phyloP scores from a whole-genome alignment of 2,797 vertebrate genomes.

The Kryptopterus vitreolus region DNA sequence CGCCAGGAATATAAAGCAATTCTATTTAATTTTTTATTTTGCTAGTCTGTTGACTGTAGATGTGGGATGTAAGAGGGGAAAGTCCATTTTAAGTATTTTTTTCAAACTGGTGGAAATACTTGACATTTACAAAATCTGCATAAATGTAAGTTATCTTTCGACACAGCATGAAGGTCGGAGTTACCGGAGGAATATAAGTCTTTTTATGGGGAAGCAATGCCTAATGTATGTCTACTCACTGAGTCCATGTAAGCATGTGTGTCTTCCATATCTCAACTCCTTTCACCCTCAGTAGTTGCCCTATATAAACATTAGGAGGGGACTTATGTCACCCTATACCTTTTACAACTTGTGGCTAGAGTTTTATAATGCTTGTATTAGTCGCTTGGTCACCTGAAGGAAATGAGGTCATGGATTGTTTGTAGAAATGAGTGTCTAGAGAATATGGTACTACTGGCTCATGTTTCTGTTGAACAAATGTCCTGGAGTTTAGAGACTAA shows the following conservation, averaged over 20 bases:
- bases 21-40: not conserved
- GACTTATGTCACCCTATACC: not conserved
- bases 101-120: not conserved
- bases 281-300: not conserved
- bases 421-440: not conserved
- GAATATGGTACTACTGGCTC: not conserved
- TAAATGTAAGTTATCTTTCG: not conserved
- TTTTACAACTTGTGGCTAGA: slow-evolving; percentile 43
- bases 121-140: not conserved
- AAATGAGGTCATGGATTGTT: slow-evolving; percentile 7
- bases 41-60: not conserved
- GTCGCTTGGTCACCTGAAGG: not conserved
- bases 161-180: not conserved
- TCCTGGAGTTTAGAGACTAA: not conserved
- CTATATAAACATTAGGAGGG: not conserved
- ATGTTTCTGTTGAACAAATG: slow-evolving; percentile 2
- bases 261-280: not conserved
- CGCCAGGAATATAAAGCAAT: not conserved
- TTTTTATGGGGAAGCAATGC: not conserved
- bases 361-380: slow-evolving; percentile 21
- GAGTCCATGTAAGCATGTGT: not conserved
- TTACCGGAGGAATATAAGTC: not conserved
- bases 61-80: not conserved
- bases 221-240: not conserved
- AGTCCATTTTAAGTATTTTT: not conserved